Evolutionary conservation across 1,140 invertebrate genomes (phyloP).

Genomic region (Diabrotica virgifera): DNA sequence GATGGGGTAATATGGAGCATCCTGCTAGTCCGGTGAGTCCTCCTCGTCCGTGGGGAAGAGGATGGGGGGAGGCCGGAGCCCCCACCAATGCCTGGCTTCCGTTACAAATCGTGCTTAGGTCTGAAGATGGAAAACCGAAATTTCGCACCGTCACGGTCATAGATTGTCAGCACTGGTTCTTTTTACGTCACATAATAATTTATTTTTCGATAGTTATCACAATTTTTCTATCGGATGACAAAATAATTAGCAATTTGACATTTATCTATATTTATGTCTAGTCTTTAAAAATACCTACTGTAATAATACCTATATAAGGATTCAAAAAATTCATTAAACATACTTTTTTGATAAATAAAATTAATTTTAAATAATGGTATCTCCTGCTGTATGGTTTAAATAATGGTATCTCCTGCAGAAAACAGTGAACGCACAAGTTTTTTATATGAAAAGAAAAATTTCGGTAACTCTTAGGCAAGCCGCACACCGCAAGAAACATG

Average conservation of each 20-base stretch:
- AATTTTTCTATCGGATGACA: background rate
- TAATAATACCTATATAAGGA: too few species aligned
- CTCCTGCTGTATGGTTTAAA: too few species aligned
- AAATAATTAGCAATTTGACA: background rate
- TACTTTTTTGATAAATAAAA: too few species aligned
- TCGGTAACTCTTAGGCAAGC: too few species aligned
- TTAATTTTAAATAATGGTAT: too few species aligned
- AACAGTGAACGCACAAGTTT: too few species aligned
- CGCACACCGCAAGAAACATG: too few species aligned
- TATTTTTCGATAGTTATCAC: background rate
- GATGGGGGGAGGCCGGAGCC: constrained; percentile 50
- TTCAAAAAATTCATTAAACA: too few species aligned
- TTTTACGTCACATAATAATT: background rate
- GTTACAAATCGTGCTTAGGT: constrained; percentile 42
- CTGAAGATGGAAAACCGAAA: background rate
- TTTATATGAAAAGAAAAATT: too few species aligned
- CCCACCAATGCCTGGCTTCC: constrained; percentile 47
- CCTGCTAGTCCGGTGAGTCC: constrained; percentile 44
- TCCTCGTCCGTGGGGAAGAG: constrained; percentile 34
- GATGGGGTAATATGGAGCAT: constrained; percentile 46
- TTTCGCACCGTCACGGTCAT: constrained; percentile 9
- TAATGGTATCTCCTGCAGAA: too few species aligned
- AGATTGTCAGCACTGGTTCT: background rate
- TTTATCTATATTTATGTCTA: too few species aligned
- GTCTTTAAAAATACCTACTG: too few species aligned